These are phyloP conservation scores for Colletes latitarsis DNA, from an alignment of 1,140 invertebrate genomes.

Conservation along the genomic window DNA sequence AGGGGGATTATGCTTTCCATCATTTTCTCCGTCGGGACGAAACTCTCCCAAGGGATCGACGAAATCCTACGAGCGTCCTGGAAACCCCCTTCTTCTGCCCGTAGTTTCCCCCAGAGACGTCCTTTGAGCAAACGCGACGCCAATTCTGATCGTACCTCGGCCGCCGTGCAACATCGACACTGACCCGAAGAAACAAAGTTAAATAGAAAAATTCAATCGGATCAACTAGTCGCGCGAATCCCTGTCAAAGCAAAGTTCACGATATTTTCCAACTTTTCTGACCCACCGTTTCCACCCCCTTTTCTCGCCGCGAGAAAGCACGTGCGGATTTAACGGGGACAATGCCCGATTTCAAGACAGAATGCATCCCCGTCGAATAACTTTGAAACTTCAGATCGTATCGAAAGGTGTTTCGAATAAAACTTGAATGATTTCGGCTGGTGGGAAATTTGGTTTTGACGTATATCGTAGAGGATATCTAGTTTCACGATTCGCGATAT, in stretches of 20 bases:
- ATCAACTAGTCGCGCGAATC: conserved; percentile 17
- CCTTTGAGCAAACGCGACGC: conserved; percentile 5
- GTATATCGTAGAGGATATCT: too few relatives aligned
- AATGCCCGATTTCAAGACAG: background rate
- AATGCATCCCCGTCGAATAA: too few relatives aligned
- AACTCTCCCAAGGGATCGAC: conserved; percentile 15
- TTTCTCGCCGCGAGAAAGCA: background rate
- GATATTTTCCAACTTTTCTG: background rate
- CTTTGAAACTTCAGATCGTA: too few relatives aligned
- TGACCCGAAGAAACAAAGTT: background rate
- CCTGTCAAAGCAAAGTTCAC: background rate
- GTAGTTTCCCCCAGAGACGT: background rate
- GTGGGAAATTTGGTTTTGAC: too few relatives aligned
- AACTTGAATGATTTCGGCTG: too few relatives aligned
- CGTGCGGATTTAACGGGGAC: background rate
- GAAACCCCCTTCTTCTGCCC: background rate
- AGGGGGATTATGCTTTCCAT: conserved; percentile 63
- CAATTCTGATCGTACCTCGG: background rate
- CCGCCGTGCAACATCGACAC: too few relatives aligned
- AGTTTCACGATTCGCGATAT: too few relatives aligned
- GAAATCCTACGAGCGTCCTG: conserved; percentile 49
- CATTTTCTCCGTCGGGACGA: conserved; percentile 44
- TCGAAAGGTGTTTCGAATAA: too few relatives aligned
- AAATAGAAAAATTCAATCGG: conserved; percentile 37
- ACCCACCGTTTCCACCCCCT: background rate